These are phyloP conservation scores for Doryteuthis pealeii DNA, from an alignment of 1,140 invertebrate species.

Conservation along the genomic window DNA sequence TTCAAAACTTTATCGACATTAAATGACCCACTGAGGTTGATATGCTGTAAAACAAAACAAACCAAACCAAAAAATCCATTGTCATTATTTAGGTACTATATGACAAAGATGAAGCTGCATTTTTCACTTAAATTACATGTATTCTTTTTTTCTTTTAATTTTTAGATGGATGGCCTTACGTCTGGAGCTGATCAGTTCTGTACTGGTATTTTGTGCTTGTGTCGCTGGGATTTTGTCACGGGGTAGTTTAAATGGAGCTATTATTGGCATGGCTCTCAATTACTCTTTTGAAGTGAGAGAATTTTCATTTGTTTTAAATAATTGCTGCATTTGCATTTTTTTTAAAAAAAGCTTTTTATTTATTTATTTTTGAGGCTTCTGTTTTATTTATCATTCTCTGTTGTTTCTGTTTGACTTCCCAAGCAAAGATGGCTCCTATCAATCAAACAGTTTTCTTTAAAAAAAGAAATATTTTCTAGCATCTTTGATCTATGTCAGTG, in stretches of 20 bases:
- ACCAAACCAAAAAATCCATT: no score
- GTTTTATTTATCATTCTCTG: no score
- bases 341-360: not conserved
- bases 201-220: not conserved
- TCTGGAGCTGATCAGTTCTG: not conserved
- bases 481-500: not conserved
- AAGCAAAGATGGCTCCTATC: no score
- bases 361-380: no score
- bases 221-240: not conserved
- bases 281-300: not conserved
- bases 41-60: no score
- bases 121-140: no score
- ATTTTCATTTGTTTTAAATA: not conserved
- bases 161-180: not conserved
- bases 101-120: no score
- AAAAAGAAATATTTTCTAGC: not conserved
- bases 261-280: not conserved
- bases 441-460: no score
- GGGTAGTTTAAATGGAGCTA: not conserved
- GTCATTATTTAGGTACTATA: no score
- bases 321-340: not conserved
- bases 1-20: no score
- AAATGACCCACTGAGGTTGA: no score
- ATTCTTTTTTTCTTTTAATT: not conserved
- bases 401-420: no score